phyloP scores from a whole-genome alignment of 1,140 invertebrate species.

The Diplogasteroides magnus region DNA sequence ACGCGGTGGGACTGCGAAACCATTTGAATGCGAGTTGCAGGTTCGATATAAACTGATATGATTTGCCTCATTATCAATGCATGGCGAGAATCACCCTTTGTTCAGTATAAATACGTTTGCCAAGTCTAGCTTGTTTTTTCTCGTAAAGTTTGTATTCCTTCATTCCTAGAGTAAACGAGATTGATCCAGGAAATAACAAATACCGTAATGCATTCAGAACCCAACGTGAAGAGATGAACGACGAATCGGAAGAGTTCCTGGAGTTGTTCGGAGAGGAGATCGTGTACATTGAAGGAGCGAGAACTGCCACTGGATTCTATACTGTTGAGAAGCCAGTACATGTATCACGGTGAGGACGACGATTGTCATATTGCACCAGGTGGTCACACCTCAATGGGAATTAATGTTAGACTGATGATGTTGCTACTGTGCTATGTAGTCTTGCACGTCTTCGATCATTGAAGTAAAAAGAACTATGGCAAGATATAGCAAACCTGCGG shows the following conservation, averaged over 20 bases:
- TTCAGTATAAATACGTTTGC: too few relatives aligned
- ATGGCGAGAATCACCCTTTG: background rate
- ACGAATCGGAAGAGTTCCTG: constrained; percentile 93
- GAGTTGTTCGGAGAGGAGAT: constrained; percentile 83
- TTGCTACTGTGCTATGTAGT: constrained; percentile 1
- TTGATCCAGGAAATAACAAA: too few relatives aligned
- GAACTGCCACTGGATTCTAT: constrained; percentile 92
- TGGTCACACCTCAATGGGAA: too few relatives aligned
- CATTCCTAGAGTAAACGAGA: too few relatives aligned
- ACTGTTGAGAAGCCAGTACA: constrained; percentile 81
- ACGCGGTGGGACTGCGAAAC: constrained; percentile 95
- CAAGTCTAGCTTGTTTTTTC: too few relatives aligned
- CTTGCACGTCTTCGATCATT: constrained; percentile 63
- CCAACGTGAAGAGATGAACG: constrained; percentile 89
- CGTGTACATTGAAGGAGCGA: constrained; percentile 91
- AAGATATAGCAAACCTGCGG: too few relatives aligned
- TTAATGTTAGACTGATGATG: too few relatives aligned
- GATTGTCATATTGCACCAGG: too few relatives aligned
- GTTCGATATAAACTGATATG: constrained; percentile 15
- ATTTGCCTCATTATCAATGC: constrained; percentile 1
- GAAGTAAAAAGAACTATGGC: too few relatives aligned
- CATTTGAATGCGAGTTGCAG: constrained; percentile 72
- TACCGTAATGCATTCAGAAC: too few relatives aligned
- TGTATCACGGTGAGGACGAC: constrained; percentile 31
- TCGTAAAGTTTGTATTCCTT: too few relatives aligned